Percentiles rank a stretch among this genome's conserved stretches.
Conservation (phyloP, 2,888 invertebrate species). For the Nipponacmea schrenckii region DNA sequence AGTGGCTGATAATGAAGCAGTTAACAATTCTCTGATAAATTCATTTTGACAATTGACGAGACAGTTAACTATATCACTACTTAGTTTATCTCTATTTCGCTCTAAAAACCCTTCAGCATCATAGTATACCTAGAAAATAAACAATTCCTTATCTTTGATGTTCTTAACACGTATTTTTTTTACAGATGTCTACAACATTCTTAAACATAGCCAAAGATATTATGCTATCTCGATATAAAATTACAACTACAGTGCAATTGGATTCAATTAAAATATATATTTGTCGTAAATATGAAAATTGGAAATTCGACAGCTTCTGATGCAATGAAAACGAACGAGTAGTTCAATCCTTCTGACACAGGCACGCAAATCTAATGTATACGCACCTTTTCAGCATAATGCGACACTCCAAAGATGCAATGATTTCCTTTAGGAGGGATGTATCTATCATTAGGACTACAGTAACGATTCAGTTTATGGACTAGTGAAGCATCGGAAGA, state of each 20-base stretch:
- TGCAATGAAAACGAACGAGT: no score
- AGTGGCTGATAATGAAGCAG: conserved; percentile 46
- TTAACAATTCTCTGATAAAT: conserved; percentile 54
- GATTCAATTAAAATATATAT: no score
- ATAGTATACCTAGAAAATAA: conserved; percentile 48
- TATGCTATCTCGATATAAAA: background rate
- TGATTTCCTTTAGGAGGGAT: conserved; percentile 30
- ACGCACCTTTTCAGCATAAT: conserved; percentile 50
- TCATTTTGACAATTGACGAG: conserved; percentile 51
- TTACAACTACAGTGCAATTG: no score
- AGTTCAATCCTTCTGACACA: no score
- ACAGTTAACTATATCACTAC: conserved; percentile 48
- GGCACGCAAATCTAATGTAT: background rate
- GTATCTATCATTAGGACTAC: conserved; percentile 36
- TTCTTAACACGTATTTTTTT: no score
- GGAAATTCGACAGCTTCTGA: no score
- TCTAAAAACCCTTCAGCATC: conserved; percentile 56
- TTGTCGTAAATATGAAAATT: no score
- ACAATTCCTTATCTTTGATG: background rate
- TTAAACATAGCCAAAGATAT: background rate
- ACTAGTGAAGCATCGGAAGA: conserved; percentile 44
- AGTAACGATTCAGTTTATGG: conserved; percentile 47
- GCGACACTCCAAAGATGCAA: conserved; percentile 41
- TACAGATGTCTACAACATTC: background rate
- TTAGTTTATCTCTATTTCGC: conserved; percentile 56